A percentile compares a stretch with the other conserved stretches of the same genome.
These are phyloP conservation scores for Nyleta sp. DNA, from an alignment of 2,888 invertebrate genomes.

Conservation along the genomic window DNA sequence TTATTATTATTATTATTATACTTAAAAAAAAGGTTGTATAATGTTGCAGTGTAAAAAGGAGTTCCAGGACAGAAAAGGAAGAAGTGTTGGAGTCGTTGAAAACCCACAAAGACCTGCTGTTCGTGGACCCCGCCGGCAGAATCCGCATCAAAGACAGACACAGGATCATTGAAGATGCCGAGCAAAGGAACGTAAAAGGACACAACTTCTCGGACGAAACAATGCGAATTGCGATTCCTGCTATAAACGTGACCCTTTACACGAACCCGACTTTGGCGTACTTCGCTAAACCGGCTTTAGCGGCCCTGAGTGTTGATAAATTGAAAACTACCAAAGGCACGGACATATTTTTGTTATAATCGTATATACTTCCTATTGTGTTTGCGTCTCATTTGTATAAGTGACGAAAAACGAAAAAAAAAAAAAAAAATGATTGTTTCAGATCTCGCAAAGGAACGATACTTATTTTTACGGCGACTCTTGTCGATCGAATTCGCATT, in stretches of 20 bases:
- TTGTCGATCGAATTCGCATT: constrained; percentile 77
- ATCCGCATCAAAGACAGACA: constrained; percentile 75
- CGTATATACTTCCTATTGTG: too few relatives aligned
- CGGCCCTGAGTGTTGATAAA: constrained; percentile 82
- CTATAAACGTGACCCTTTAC: constrained; percentile 89
- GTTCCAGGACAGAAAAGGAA: constrained; percentile 82
- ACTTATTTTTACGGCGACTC: constrained; percentile 73
- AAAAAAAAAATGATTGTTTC: too few relatives aligned
- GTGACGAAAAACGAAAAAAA: too few relatives aligned
- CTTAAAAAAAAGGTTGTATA: too few relatives aligned
- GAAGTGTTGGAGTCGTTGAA: constrained; percentile 75
- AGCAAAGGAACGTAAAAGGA: constrained; percentile 81
- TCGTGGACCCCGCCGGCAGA: constrained; percentile 70
- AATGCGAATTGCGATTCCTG: constrained; percentile 88
- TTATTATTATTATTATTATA: too few relatives aligned
- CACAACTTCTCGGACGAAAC: constrained; percentile 86
- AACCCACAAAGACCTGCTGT: constrained; percentile 76
- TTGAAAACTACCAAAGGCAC: constrained; percentile 76
- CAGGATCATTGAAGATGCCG: constrained; percentile 66
- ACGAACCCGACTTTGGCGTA: constrained; percentile 90
- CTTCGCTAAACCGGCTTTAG: constrained; percentile 86
- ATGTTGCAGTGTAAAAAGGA: constrained; percentile 51
- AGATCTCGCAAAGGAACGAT: constrained; percentile 74
- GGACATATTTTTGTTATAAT: not conserved
- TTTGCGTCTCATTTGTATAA: too few relatives aligned